Evolutionary conservation across 1,140 invertebrate species (phyloP).

Genomic region (Leptinotarsa defecta): DNA sequence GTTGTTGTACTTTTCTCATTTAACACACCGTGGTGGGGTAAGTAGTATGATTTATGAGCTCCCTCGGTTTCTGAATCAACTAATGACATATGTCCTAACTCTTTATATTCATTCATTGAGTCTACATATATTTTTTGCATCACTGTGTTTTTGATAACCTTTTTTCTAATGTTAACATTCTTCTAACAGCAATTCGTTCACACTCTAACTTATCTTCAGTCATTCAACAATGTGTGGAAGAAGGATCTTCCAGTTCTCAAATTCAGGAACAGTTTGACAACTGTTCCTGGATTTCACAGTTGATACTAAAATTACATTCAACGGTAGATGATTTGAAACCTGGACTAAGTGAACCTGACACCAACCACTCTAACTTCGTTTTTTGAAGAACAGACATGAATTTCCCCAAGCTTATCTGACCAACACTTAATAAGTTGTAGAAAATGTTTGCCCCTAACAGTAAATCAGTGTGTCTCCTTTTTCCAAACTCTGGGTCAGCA

Average conservation of each 20-base stretch:
- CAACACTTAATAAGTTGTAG: background rate
- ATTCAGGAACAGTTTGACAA: no score
- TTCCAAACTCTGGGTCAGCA: background rate
- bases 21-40: background rate
- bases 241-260: no score
- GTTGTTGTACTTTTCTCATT: slow-evolving; percentile 4
- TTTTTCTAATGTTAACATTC: slow-evolving; percentile 19
- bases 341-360: background rate
- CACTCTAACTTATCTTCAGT: background rate
- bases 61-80: background rate
- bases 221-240: background rate
- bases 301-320: no score
- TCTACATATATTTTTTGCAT: slow-evolving; percentile 11
- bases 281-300: no score
- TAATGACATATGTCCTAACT: slow-evolving; percentile 23
- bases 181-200: background rate
- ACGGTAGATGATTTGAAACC: background rate
- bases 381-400: background rate
- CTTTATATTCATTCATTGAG: slow-evolving; percentile 30
- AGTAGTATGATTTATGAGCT: background rate
- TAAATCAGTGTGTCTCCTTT: background rate
- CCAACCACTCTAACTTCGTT: background rate
- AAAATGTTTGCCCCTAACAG: background rate
- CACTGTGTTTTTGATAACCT: slow-evolving; percentile 16
- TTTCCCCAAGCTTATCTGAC: background rate